Conservation (phyloP, 2,888 invertebrate species). For the Nudaria mundana region DNA sequence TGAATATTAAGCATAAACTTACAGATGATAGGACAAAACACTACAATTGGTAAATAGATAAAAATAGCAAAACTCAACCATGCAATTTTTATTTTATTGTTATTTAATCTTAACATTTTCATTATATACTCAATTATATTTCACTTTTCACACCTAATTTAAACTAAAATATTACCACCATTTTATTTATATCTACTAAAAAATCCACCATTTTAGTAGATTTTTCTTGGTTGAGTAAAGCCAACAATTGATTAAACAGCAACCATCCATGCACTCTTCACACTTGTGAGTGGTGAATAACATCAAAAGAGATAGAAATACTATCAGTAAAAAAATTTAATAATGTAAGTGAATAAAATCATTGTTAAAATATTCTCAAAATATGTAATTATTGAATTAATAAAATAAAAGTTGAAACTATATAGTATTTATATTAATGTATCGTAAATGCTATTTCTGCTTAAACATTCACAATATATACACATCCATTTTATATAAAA, state of each 20-base stretch:
- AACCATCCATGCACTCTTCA: constrained; percentile 49
- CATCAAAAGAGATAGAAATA: constrained; percentile 39
- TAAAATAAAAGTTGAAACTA: constrained; percentile 36
- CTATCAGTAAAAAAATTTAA: constrained; percentile 63
- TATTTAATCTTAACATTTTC: not conserved
- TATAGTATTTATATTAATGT: constrained; percentile 47
- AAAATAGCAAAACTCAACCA: constrained; percentile 34
- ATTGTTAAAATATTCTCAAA: constrained; percentile 59
- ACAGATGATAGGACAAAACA: constrained; percentile 44
- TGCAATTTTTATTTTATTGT: not conserved
- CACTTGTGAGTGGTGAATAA: constrained; percentile 29
- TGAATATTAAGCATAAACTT: constrained; percentile 70
- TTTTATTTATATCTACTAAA: too few species aligned
- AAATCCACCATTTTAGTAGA: too few species aligned
- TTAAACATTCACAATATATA: constrained; percentile 28
- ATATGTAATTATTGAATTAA: constrained; percentile 28
- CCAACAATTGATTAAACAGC: constrained; percentile 34
- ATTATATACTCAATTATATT: not conserved
- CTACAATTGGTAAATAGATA: constrained; percentile 37
- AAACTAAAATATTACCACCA: not conserved
- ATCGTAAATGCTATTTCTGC: constrained; percentile 65
- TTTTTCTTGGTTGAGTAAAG: constrained; percentile 28
- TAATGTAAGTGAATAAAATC: constrained; percentile 63
- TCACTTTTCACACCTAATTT: not conserved
- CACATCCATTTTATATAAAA: constrained; percentile 31